Evolutionary conservation across 2,113 vertebrate species (phyloP).

Genomic region (Cynocephalus volans): DNA sequence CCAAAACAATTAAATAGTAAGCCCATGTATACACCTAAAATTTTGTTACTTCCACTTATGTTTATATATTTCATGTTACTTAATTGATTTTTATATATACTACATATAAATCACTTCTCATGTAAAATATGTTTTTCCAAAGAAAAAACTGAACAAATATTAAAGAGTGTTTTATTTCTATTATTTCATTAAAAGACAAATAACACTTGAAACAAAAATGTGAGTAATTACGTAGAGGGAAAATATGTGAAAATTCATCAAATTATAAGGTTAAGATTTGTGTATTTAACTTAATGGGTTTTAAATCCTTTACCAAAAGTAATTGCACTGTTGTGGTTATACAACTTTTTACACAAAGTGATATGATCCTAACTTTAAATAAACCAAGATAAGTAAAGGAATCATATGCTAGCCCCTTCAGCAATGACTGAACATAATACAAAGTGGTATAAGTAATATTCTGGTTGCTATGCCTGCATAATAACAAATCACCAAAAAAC

Average conservation of each 20-base stretch:
- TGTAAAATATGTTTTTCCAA: background rate
- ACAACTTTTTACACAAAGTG: background rate
- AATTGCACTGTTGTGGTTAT: background rate
- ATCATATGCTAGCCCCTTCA: too few relatives aligned
- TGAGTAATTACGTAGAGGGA: background rate
- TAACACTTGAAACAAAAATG: slow-evolving; percentile 33
- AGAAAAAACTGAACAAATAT: slow-evolving; percentile 27
- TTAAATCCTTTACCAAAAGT: slow-evolving; percentile 46
- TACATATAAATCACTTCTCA: background rate
- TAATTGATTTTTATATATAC: background rate
- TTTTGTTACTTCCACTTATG: background rate
- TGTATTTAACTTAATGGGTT: slow-evolving; percentile 16
- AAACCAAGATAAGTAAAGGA: too few relatives aligned
- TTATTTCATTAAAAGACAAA: slow-evolving; percentile 60
- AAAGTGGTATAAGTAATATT: slow-evolving; percentile 16
- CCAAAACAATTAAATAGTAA: background rate
- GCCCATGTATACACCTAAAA: background rate
- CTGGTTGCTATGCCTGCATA: background rate
- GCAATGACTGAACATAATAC: background rate
- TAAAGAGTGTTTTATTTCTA: background rate
- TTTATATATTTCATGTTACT: background rate
- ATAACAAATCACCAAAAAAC: background rate
- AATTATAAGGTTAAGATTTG: background rate
- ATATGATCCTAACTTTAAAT: too few relatives aligned
- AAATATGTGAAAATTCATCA: slow-evolving; percentile 1